Base-by-base conservation (phyloP, 2,113 vertebrate genomes). In the Salminus brasiliensis region DNA sequence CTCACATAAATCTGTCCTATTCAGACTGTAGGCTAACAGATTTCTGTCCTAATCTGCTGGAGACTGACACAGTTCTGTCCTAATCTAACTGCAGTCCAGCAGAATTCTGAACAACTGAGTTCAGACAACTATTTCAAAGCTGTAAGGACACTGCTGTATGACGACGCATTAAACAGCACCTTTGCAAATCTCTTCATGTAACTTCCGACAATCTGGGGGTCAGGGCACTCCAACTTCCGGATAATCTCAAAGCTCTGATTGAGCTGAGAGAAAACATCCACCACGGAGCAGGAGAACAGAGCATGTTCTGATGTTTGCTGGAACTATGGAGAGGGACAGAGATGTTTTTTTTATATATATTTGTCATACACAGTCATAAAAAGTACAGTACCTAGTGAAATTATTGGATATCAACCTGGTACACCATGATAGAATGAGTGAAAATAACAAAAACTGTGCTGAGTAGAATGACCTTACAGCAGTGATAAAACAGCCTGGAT, bases 221-320 rank as follows among this genome's bases (percentile, higher is more conserved):
- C 97, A 0, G 97, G 97, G 76, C 97, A 99, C 86, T 99, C 97
- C 0, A 99, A 88, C 80, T 99, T 99, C 84, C 97, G 96, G 89
- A 99, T 97, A 89, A 99, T 99, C 91, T 99, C 97, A 0, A 99
- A 99, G 90, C 97, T 99, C 93, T 99, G 97, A 87, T 99, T 99
- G 84, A 99, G 96, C 89, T 99, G 97, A 83, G 97, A 98, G 91
- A 99, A 99, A 76, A 99, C 97, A 0, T 99, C 97, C 81, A 99
- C 97, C 89, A 99, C 97, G 0, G 97, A 99, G 88, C 97, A 99
- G 85, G 97, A 98, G 93, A 99, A 99, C 70, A 99, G 94, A 0
- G 97, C 97, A 0, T 99, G 97, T 86, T 99, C 97, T 0, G 97
- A 99, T 0, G 97, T 98, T 87, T 96, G 96, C 91, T 99, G 97